phyloP scores from a whole-genome alignment of 2,113 vertebrate genomes.

The Prionailurus bengalensis region DNA sequence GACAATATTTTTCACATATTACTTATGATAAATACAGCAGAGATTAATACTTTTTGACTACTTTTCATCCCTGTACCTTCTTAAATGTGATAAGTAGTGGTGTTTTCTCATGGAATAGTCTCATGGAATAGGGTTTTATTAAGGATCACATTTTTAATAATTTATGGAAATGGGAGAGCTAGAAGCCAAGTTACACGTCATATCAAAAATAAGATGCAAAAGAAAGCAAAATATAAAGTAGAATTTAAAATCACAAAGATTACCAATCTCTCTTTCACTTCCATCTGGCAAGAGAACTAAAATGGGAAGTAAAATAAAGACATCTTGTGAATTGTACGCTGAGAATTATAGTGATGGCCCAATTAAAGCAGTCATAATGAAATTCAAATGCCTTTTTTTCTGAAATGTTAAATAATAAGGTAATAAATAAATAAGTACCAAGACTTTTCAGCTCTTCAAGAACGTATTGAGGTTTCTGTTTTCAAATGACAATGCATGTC shows the following conservation, averaged over 20 bases:
- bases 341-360: neutral
- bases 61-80: neutral
- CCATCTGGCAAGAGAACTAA: neutral
- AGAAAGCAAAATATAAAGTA: neutral
- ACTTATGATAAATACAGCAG: neutral
- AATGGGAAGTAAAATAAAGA: neutral
- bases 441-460: neutral
- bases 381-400: constrained; percentile 3
- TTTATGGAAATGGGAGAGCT: neutral
- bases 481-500: neutral
- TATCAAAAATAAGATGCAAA: neutral
- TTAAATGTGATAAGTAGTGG: neutral
- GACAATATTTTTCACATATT: neutral
- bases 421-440: neutral
- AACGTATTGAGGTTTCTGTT: constrained; percentile 13
- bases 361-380: constrained; percentile 46
- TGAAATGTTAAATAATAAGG: constrained; percentile 46
- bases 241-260: neutral
- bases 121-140: neutral
- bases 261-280: neutral
- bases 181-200: neutral
- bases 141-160: neutral
- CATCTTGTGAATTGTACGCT: neutral
- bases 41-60: neutral
- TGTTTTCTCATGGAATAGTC: neutral